phyloP scores from a whole-genome alignment of 2,113 vertebrate genomes.

The Dasyurus viverrinus region DNA sequence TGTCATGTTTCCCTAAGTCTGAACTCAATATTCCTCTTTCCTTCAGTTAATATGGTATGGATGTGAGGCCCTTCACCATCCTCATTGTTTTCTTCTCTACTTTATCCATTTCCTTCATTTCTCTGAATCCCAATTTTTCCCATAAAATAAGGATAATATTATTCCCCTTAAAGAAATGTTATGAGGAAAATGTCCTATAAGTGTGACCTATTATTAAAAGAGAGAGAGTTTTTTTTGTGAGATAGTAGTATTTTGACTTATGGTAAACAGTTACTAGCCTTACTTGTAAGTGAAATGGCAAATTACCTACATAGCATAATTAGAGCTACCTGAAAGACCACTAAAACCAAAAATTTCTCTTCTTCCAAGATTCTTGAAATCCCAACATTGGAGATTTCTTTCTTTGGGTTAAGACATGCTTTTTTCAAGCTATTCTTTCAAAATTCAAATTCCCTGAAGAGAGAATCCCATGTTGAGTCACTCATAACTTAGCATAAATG shows the following conservation, averaged over 20 bases:
- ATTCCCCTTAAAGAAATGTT: background rate
- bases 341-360: background rate
- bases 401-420: background rate
- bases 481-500: background rate
- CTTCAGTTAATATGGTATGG: background rate
- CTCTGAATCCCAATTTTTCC: background rate
- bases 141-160: background rate
- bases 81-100: background rate
- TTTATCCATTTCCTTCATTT: background rate
- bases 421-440: background rate
- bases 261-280: background rate
- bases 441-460: background rate
- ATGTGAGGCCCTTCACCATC: background rate
- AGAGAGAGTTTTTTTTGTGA: background rate
- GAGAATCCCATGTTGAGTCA: background rate
- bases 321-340: background rate
- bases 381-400: background rate
- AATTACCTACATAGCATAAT: background rate
- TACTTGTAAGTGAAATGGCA: background rate
- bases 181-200: background rate
- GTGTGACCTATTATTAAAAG: background rate
- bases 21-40: background rate
- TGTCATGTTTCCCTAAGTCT: background rate
- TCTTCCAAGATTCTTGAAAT: background rate
- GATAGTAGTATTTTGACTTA: background rate